These are phyloP conservation scores for Nephrocerus scutellatus DNA, from an alignment of 2,888 invertebrate genomes.

Conservation along the genomic window DNA sequence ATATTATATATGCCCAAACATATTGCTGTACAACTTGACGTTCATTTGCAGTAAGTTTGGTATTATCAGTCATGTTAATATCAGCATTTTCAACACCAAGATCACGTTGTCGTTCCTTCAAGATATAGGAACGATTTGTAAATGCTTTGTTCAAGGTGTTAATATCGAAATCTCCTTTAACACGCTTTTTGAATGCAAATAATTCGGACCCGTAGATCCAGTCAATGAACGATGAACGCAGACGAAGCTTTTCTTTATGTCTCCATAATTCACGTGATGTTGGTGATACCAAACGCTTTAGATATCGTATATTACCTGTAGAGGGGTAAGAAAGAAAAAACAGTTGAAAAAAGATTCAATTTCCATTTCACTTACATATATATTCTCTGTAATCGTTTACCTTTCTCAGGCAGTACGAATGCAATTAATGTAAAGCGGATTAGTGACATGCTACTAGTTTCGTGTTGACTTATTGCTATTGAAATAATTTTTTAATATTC, in stretches of 20 bases:
- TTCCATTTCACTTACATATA: too few relatives aligned
- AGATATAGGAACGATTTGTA: conserved; percentile 69
- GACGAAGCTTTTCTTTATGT: conserved; percentile 54
- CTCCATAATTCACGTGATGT: conserved; percentile 57
- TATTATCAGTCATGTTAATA: conserved; percentile 61
- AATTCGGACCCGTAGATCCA: conserved; percentile 87
- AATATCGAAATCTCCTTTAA: conserved; percentile 74
- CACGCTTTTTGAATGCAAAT: conserved; percentile 77
- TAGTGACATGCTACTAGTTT: too few relatives aligned
- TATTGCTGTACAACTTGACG: conserved; percentile 58
- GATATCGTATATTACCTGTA: conserved; percentile 24
- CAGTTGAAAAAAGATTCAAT: too few relatives aligned
- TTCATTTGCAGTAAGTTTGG: conserved; percentile 61
- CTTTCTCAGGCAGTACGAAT: too few relatives aligned
- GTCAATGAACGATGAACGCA: conserved; percentile 62
- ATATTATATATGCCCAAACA: conserved; percentile 63
- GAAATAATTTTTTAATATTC: too few relatives aligned
- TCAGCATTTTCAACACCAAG: conserved; percentile 58
- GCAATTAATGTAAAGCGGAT: too few relatives aligned
- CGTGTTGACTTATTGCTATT: too few relatives aligned
- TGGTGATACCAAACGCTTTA: conserved; percentile 61
- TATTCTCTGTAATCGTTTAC: too few relatives aligned
- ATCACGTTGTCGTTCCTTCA: conserved; percentile 59
- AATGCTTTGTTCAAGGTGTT: conserved; percentile 68
- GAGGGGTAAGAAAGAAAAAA: too few relatives aligned